A percentile compares a stretch with the other conserved stretches of the same genome.
Conservation (phyloP, 2,797 vertebrate species). For the Morelia viridis region DNA sequence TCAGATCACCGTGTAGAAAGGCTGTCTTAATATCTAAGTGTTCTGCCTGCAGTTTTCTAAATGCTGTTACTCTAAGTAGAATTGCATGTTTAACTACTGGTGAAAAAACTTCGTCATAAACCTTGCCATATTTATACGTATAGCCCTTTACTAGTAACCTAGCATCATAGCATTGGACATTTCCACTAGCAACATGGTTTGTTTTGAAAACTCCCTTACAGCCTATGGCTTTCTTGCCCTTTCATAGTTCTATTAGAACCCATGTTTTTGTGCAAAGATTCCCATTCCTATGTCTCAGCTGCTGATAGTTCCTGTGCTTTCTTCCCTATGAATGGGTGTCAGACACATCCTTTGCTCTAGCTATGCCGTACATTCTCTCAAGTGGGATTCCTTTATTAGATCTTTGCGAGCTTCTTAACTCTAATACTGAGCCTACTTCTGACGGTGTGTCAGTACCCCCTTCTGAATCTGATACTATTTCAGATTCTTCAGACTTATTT, state of each 20-base stretch:
- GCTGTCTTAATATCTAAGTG: not conserved
- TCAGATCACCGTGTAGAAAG: not conserved
- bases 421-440: not conserved
- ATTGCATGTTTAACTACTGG: not conserved
- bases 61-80: not conserved
- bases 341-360: not conserved
- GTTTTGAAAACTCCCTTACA: not conserved
- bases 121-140: not conserved
- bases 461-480: not conserved
- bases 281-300: not conserved
- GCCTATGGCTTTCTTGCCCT: not conserved
- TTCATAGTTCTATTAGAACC: not conserved
- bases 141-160: not conserved
- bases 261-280: not conserved
- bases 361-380: not conserved
- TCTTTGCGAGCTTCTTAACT: not conserved
- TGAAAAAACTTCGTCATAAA: not conserved
- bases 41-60: not conserved
- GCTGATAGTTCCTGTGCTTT: not conserved
- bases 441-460: not conserved
- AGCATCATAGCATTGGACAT: not conserved
- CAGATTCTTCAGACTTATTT: not conserved
- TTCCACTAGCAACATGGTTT: not conserved
- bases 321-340: not conserved
- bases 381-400: not conserved